A percentile compares a stretch with the other conserved stretches of the same genome.
Evolutionary conservation across 2,888 invertebrate species (phyloP).

Genomic region (Helicoverpa assulta): DNA sequence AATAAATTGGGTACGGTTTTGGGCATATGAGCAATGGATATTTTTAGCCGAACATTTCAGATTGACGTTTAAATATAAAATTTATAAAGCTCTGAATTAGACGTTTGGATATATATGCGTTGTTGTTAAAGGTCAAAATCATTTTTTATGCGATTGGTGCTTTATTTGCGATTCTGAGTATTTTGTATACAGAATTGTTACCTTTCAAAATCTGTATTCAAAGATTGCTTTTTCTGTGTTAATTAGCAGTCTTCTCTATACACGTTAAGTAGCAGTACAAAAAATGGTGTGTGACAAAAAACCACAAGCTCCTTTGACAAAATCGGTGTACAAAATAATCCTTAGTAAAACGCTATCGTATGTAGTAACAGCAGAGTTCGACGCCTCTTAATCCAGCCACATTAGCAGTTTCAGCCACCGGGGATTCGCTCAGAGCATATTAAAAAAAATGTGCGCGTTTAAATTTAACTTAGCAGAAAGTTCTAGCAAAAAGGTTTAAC

Average conservation of each 20-base stretch:
- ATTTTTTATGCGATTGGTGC: too few species aligned
- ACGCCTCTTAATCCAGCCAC: constrained; percentile 37
- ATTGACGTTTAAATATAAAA: constrained; percentile 5
- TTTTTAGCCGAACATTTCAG: constrained; percentile 3
- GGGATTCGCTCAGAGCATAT: constrained; percentile 28
- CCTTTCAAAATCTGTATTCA: too few species aligned
- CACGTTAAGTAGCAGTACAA: neutral
- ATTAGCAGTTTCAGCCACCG: constrained; percentile 35
- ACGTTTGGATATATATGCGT: neutral
- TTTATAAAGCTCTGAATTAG: constrained; percentile 1
- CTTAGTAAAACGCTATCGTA: neutral
- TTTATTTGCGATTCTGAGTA: neutral
- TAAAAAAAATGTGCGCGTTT: constrained; percentile 31
- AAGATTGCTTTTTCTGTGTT: too few species aligned
- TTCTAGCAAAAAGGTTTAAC: constrained; percentile 39
- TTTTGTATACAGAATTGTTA: too few species aligned
- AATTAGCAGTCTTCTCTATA: too few species aligned
- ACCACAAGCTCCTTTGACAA: neutral
- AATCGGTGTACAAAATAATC: constrained; percentile 5
- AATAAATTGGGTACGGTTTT: constrained; percentile 34
- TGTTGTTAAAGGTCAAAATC: too few species aligned
- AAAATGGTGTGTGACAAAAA: neutral
- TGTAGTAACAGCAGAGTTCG: constrained; percentile 22
- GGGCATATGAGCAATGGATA: constrained; percentile 4
- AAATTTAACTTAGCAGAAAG: constrained; percentile 33